phyloP scores from a whole-genome alignment of 1,140 invertebrate species.

The Ips typographus region DNA sequence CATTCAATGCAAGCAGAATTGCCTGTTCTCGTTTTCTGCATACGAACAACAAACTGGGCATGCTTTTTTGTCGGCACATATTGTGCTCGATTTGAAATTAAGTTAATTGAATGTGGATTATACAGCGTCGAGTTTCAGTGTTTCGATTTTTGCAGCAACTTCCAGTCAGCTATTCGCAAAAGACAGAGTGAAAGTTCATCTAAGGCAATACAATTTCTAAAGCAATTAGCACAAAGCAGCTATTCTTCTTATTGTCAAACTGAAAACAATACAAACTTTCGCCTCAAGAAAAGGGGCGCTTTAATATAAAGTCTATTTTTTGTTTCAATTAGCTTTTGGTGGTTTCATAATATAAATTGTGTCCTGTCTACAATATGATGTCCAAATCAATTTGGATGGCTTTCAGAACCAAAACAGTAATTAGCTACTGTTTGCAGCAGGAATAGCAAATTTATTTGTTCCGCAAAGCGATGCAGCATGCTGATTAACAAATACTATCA shows the following conservation, averaged over 20 bases:
- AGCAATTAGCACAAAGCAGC: slow-evolving; percentile 2
- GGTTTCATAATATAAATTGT: too few species aligned
- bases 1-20: slow-evolving; percentile 44
- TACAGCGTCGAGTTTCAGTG: background rate
- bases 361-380: too few species aligned
- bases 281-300: slow-evolving; percentile 5
- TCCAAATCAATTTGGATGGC: too few species aligned
- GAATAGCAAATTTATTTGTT: slow-evolving; percentile 2
- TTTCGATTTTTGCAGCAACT: background rate
- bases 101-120: slow-evolving; percentile 24
- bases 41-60: slow-evolving; percentile 29
- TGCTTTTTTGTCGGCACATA: slow-evolving; percentile 18
- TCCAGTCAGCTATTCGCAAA: background rate
- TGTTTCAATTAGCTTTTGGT: too few species aligned
- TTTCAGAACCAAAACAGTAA: background rate
- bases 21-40: slow-evolving; percentile 39
- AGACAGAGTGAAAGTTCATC: background rate
- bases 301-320: too few species aligned
- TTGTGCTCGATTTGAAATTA: slow-evolving; percentile 30
- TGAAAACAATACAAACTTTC: slow-evolving; percentile 11
- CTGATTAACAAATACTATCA: slow-evolving; percentile 5
- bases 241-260: slow-evolving; percentile 8
- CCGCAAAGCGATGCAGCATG: background rate
- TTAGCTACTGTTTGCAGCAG: background rate
- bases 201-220: background rate